Base-by-base conservation (phyloP, 2,113 vertebrate genomes). In the Neolamprologus falcicula region DNA sequence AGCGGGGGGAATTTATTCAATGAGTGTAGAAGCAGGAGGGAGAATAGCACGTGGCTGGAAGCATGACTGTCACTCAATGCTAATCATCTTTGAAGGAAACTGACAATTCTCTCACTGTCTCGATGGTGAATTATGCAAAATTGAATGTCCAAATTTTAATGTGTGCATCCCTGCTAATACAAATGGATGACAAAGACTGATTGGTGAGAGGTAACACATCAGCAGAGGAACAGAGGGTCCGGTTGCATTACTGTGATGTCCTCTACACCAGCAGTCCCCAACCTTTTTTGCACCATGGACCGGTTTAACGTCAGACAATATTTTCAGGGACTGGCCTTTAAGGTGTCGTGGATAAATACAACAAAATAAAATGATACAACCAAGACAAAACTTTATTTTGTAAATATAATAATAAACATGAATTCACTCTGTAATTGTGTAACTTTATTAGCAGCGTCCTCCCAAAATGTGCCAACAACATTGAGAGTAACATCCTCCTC, bases 11-110 rank as follows among this genome's bases (percentile, higher is more conserved):
- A 11, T 61, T 55, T 33, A 87, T 89, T 80, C 85, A 89, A 61
- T 88, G 42, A 28, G 40, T 16, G 68, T 81, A 55, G 50, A 76
- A 66, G 82, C 17, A 26, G 13, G 53, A 82, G 55, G 35, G 26
- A 82, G 82, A 80, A 33, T 8, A 85, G 45, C 82, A 85, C 33
- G 37, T 86, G 92, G 80, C 80, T 81, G 76, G 40, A 61, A 85
- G 86, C 85, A 57, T 40, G 81, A 83, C 83, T 81, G 76, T 63
- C 1, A 6, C 88, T 93, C 90, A 66, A 91, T 91, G 61, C 85
- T 91, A 89, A 93, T 90, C 88, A 89, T 26, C 66, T 92, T 89
- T 83, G 78, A 31, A 83, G 55, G 54, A 78, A 61, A 82, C 24
- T 3, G 17, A 68, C 76, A 87, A 71, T 66, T 84, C 63, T 66